A percentile compares a stretch with the other conserved stretches of the same genome.
Evolutionary conservation across 2,797 vertebrate genomes (phyloP).

Genomic region (Argya squamiceps): DNA sequence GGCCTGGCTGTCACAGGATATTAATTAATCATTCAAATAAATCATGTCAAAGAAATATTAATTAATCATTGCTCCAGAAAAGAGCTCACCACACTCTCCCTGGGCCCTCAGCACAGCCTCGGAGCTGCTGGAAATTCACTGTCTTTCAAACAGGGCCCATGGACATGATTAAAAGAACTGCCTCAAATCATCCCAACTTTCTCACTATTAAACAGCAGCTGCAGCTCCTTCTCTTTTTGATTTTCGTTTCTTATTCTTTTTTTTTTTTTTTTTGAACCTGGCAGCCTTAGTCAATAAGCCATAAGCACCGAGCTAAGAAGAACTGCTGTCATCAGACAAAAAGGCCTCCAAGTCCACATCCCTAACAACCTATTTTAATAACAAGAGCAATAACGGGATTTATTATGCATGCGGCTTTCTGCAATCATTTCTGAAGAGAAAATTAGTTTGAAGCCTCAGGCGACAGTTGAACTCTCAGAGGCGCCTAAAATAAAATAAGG

Average conservation of each 20-base stretch:
- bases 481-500: constrained; percentile 74
- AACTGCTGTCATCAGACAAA: constrained; percentile 70
- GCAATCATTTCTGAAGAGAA: constrained; percentile 80
- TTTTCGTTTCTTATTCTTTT: not conserved
- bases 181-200: constrained; percentile 64
- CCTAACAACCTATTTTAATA: constrained; percentile 81
- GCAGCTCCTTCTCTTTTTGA: constrained; percentile 53
- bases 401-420: constrained; percentile 82
- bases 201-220: constrained; percentile 37
- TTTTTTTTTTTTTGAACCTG: constrained; percentile 19
- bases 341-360: constrained; percentile 71
- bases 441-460: constrained; percentile 83
- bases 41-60: not conserved
- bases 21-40: constrained; percentile 38
- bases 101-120: not conserved
- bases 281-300: constrained; percentile 62
- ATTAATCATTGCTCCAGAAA: constrained; percentile 28
- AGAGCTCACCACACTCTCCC: not conserved
- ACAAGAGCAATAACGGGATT: constrained; percentile 81
- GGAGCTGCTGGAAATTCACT: not conserved
- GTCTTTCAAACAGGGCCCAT: not conserved
- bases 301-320: constrained; percentile 66
- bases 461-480: constrained; percentile 83
- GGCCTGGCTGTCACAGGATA: not conserved
- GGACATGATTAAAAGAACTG: constrained; percentile 54